Conservation (phyloP, 2,797 vertebrate genomes). For the Lepilemur ruficaudatus region DNA sequence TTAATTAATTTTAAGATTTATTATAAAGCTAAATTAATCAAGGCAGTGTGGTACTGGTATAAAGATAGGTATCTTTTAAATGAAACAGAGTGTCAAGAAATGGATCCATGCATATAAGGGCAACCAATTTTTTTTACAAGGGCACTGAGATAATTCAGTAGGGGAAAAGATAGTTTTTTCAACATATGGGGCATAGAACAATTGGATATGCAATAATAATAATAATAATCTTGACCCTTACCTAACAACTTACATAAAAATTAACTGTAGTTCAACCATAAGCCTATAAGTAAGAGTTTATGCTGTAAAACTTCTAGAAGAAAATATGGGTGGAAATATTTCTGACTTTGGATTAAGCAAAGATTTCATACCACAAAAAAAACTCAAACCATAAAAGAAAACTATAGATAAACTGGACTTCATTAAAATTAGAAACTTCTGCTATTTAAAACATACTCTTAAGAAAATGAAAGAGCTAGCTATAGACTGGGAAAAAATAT, state of each 20-base stretch:
- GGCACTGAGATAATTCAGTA: neutral
- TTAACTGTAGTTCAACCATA: neutral
- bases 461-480: too few relatives aligned
- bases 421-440: neutral
- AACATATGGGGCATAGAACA: neutral
- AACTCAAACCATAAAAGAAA: neutral
- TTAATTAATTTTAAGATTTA: neutral
- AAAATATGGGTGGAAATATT: neutral
- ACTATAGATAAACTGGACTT: neutral
- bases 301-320: neutral
- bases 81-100: neutral
- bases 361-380: neutral
- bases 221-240: neutral
- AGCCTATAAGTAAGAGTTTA: neutral
- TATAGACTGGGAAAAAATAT: too few relatives aligned
- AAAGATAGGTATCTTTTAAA: neutral
- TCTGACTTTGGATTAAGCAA: neutral
- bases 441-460: too few relatives aligned
- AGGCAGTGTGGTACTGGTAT: neutral
- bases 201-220: neutral
- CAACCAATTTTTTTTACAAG: neutral
- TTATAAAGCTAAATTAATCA: neutral
- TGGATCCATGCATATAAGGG: neutral
- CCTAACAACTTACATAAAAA: neutral
- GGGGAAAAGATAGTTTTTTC: neutral